A percentile compares a stretch with the other conserved stretches of the same genome.
Evolutionary conservation across 2,888 invertebrate species (phyloP).

Genomic region (Drosophila kuntzei): DNA sequence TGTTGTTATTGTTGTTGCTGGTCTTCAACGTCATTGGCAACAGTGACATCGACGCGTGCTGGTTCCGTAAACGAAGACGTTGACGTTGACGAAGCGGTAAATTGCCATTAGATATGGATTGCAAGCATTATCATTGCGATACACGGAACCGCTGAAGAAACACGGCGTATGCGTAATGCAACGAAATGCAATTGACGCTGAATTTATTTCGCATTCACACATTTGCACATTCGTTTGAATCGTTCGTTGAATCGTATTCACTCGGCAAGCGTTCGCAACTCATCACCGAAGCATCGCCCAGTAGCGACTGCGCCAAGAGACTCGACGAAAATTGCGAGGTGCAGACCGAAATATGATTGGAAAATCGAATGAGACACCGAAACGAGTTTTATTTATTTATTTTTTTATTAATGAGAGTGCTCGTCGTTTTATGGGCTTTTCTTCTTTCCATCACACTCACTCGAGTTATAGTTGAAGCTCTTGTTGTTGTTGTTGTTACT

Average conservation of each 20-base stretch:
- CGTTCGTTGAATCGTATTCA: conserved; percentile 14
- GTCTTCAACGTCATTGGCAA: conserved; percentile 13
- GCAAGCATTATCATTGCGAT: conserved; percentile 28
- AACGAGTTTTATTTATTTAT: conserved; percentile 54
- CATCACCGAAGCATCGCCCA: conserved; percentile 58
- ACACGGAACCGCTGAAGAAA: conserved; percentile 28
- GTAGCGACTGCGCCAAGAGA: conserved; percentile 64
- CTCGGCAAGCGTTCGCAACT: conserved; percentile 40
- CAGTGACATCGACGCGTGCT: conserved; percentile 41
- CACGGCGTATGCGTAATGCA: conserved; percentile 62
- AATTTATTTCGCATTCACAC: conserved; percentile 30
- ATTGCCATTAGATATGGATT: conserved; percentile 53
- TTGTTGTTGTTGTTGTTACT: background rate
- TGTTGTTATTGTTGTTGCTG: conserved; percentile 2
- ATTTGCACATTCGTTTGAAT: conserved; percentile 9
- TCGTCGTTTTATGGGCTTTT: conserved; percentile 59
- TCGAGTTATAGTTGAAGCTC: conserved; percentile 24
- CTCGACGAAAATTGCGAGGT: conserved; percentile 26
- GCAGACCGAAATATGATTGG: conserved; percentile 52
- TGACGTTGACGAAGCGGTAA: conserved; percentile 13
- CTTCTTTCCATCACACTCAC: conserved; percentile 52
- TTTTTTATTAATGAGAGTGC: conserved; percentile 52
- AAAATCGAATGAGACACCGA: conserved; percentile 55
- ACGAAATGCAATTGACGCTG: conserved; percentile 19
- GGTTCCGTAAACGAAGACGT: conserved; percentile 52